These are phyloP conservation scores for Macrosoma leucophasiata DNA, from an alignment of 2,888 invertebrate species.

Conservation along the genomic window DNA sequence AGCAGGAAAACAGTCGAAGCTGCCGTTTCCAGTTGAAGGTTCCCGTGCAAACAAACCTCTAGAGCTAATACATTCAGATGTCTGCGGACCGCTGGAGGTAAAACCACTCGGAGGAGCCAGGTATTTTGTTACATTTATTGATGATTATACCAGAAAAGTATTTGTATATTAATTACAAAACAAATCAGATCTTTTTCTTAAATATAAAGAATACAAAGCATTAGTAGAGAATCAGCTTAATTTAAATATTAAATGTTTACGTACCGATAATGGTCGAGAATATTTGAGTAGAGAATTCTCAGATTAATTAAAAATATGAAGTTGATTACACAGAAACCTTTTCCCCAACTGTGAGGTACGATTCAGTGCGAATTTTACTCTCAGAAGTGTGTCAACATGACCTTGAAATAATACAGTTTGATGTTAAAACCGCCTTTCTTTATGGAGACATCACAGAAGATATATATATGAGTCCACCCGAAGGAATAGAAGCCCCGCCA, in stretches of 20 bases:
- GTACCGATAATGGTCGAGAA: conserved; percentile 24
- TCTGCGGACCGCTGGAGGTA: conserved; percentile 27
- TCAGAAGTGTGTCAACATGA: conserved; percentile 26
- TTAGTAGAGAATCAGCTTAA: conserved; percentile 20
- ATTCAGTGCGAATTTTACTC: conserved; percentile 28
- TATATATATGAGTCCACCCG: conserved; percentile 28
- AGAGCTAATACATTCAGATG: conserved; percentile 23
- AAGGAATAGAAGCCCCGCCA: conserved; percentile 16
- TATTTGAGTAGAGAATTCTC: conserved; percentile 22
- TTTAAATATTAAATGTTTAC: conserved; percentile 18
- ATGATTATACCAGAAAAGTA: conserved; percentile 22
- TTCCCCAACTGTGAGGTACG: conserved; percentile 29
- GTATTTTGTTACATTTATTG: conserved; percentile 25
- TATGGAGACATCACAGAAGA: conserved; percentile 25
- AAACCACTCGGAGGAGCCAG: conserved; percentile 21
- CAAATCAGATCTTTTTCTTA: conserved; percentile 14
- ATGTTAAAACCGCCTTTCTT: conserved; percentile 27
- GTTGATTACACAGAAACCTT: conserved; percentile 33
- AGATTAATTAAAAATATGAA: conserved; percentile 13
- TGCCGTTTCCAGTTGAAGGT: conserved; percentile 21
- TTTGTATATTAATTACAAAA: conserved; percentile 22
- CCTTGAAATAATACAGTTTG: conserved; percentile 24
- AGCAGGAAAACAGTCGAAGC: conserved; percentile 23
- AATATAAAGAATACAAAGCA: conserved; percentile 20
- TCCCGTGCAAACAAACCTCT: conserved; percentile 16